phyloP scores from a whole-genome alignment of 2,888 invertebrate genomes.

The Tuberolachnus salignus region DNA sequence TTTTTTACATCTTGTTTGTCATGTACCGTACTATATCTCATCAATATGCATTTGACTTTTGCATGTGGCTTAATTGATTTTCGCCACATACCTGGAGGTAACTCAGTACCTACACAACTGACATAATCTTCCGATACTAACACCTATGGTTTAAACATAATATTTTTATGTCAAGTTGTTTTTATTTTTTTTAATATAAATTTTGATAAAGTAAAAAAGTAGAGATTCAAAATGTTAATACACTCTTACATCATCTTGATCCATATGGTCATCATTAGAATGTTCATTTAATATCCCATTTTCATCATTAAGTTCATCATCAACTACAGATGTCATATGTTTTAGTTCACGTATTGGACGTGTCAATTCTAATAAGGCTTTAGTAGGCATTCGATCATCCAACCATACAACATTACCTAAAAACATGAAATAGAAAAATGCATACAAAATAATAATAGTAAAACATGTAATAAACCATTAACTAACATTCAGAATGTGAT shows the following conservation, averaged over 20 bases:
- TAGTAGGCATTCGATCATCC: slow-evolving; percentile 43
- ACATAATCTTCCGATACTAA: slow-evolving; percentile 52
- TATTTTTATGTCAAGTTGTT: neutral
- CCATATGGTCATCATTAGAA: slow-evolving; percentile 44
- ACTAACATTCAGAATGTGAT: slow-evolving; percentile 48
- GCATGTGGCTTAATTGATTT: slow-evolving; percentile 44
- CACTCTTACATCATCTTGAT: slow-evolving; percentile 43
- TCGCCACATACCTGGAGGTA: slow-evolving; percentile 47
- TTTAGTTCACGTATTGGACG: slow-evolving; percentile 43
- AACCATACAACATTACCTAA: slow-evolving; percentile 51
- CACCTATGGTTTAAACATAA: slow-evolving; percentile 13
- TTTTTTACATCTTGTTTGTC: slow-evolving; percentile 42
- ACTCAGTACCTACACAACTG: slow-evolving; percentile 31
- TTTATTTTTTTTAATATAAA: too few relatives aligned
- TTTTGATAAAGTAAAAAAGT: neutral
- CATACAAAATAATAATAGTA: neutral
- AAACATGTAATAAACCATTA: slow-evolving; percentile 1
- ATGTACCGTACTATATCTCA: slow-evolving; percentile 40
- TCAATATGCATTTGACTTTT: slow-evolving; percentile 45
- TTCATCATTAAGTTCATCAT: slow-evolving; percentile 2
- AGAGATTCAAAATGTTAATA: neutral
- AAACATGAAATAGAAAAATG: neutral
- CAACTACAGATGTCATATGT: slow-evolving; percentile 28
- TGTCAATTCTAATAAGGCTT: slow-evolving; percentile 37
- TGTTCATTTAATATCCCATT: slow-evolving; percentile 17